Evolutionary conservation across 2,113 vertebrate genomes (phyloP).

Genomic region (Oenanthe oenanthe): DNA sequence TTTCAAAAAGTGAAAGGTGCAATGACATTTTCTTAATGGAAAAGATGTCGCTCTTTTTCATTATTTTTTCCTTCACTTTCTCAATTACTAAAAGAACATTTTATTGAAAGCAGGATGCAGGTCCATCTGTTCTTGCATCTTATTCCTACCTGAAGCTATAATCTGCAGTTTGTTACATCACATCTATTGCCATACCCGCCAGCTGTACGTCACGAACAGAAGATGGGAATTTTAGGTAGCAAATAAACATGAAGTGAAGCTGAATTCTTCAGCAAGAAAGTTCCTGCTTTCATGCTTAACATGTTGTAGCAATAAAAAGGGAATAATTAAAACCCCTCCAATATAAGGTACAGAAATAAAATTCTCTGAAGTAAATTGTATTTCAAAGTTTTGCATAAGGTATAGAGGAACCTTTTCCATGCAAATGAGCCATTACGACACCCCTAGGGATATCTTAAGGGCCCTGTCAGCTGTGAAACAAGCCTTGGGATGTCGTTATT

Average conservation of each 20-base stretch:
- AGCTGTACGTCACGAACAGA: neutral
- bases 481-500: neutral
- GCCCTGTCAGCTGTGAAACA: constrained; percentile 13
- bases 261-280: neutral
- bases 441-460: neutral
- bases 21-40: neutral
- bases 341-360: constrained; percentile 11
- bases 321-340: constrained; percentile 46
- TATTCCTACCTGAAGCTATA: constrained; percentile 48
- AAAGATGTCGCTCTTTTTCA: neutral
- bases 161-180: neutral
- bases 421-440: neutral
- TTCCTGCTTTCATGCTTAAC: constrained; percentile 3
- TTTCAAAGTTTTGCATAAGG: constrained; percentile 26
- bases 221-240: neutral
- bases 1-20: neutral
- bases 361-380: constrained; percentile 14
- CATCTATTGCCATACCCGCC: neutral
- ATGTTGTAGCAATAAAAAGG: constrained; percentile 39
- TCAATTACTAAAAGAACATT: neutral
- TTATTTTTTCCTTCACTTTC: neutral
- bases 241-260: neutral
- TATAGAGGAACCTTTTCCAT: constrained; percentile 26
- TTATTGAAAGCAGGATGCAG: neutral
- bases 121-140: constrained; percentile 31